Evolutionary conservation across 2,888 invertebrate species (phyloP), one percentile per base, ranked within the genome.

Genomic region (Amphiduros pacificus): DNA sequence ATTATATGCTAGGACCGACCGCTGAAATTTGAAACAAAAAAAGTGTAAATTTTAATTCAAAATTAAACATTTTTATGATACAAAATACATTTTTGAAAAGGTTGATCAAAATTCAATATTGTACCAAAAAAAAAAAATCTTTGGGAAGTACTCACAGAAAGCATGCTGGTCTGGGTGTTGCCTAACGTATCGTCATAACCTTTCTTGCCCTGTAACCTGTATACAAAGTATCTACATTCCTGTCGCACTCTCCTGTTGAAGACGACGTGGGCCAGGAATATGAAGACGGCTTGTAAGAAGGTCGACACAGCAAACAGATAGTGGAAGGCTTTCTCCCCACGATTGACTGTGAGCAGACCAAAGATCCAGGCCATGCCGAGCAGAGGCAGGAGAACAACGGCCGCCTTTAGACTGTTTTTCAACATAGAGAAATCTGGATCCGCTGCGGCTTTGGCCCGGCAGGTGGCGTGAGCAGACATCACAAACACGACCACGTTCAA

Each of bases 401-500:
- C 93, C 41, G 94, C 88, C 87, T 92, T 93, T 22, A 96, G 85
- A 1, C 95, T 84, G 55, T 93, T 90, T 73, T 29, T 24, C 40
- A 40, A 29, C 31, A 49, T 52, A 9, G 41, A 32, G 76, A 92
- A 91, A 64, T 94, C 94, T 66, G 92, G 87, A 27, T 94, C 91
- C 76, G 93, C 93, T 73, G 93, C 93, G 77, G 94, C 53, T 24
- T 56, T 89, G 0, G 94, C 86, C 1, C 93, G 92, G 78, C 94
- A 94, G 28, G 94, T 94, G 0, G 95, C 95, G 67, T 91, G 87
- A 2, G 95, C 89, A 32, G 94, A 93, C 66, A 94, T 88, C 17
- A 93, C 88, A 20, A 95, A 87, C 67, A 92, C 90, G 29, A 89
- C 85, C 3, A 95, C 85, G 75, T 93, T 93, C 29, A 77, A 54